Evolutionary conservation across 2,113 vertebrate genomes (phyloP), one percentile per base, ranked within the genome.

Genomic region (Serilophus lunatus): DNA sequence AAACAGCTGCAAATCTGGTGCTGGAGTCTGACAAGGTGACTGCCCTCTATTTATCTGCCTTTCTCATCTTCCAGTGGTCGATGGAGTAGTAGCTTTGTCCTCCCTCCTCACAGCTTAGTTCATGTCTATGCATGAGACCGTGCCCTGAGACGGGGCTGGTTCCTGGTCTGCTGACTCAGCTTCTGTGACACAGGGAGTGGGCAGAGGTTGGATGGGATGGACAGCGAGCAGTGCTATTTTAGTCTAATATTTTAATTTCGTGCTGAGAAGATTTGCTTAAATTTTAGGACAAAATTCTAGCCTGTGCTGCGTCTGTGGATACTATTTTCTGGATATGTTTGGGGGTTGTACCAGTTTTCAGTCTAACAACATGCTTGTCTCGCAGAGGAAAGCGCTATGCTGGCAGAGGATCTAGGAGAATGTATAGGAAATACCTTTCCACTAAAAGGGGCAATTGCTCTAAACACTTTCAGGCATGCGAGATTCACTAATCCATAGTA

Each of bases 101-200:
- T 64, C 18, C 25, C 5, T 60, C 33, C 18, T 63, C 85, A 35
- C 47, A 15, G 4, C n/a, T 76, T 12, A 33, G 20, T 35, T 56
- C 69, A 17, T 65, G 47, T 28, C 23, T 65, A 2, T 18, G 45
- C 7, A 1, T 33, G 45, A 64, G 51, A 4, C n/a, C 1, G 0
- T 72, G 25, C 15, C 24, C 24, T 66, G 50, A 42, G 54, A 17
- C 26, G 26, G 23, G 40, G 44, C 45, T 1, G 1, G 23, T 47
- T 28, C 31, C 47, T 49, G 23, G 10, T 59, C 33, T 88, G 68
- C 59, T 86, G 59, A 10, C 18, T 80, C 4, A 3, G 49, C 53
- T 40, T 50, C 4, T 12, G 49, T 20, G 13, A 38, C 13, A 45
- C 44, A 25, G 66, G 53, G 22, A 3, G 7, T 54, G 71, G 12